These are phyloP conservation scores for Potorous gilbertii DNA, from an alignment of 2,797 vertebrate genomes.

Conservation along the genomic window DNA sequence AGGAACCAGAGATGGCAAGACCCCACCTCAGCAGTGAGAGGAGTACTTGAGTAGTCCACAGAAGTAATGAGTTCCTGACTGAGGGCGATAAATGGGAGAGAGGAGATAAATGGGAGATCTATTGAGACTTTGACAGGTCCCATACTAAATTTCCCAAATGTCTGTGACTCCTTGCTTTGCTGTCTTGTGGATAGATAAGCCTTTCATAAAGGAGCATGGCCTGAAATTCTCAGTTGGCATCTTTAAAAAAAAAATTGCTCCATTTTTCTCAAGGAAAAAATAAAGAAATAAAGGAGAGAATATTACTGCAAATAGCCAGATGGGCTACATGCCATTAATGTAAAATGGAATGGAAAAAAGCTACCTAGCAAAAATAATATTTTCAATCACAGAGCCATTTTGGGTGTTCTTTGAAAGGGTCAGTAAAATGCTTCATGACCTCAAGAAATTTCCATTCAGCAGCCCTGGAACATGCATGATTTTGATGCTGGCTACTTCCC, in stretches of 20 bases:
- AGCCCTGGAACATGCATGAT: conserved; percentile 42
- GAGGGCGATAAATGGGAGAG: too few species aligned
- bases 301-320: background rate
- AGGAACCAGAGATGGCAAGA: background rate
- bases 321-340: conserved; percentile 12
- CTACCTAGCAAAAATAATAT: background rate
- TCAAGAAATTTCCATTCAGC: conserved; percentile 56
- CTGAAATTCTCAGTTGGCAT: conserved; percentile 40
- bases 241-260: conserved; percentile 48
- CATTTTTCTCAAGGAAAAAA: conserved; percentile 48
- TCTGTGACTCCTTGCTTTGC: background rate
- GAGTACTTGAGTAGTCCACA: background rate
- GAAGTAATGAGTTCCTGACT: background rate
- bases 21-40: background rate
- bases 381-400: conserved; percentile 38
- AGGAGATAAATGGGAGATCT: too few species aligned
- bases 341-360: background rate
- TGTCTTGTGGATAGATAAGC: background rate
- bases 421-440: conserved; percentile 32
- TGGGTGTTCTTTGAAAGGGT: conserved; percentile 11
- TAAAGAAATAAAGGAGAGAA: conserved; percentile 28
- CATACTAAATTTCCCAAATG: background rate
- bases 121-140: background rate
- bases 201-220: background rate
- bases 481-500: conserved; percentile 38